Base-by-base conservation (phyloP, 2,888 invertebrate species). In the Sphaerophoria taeniata region DNA sequence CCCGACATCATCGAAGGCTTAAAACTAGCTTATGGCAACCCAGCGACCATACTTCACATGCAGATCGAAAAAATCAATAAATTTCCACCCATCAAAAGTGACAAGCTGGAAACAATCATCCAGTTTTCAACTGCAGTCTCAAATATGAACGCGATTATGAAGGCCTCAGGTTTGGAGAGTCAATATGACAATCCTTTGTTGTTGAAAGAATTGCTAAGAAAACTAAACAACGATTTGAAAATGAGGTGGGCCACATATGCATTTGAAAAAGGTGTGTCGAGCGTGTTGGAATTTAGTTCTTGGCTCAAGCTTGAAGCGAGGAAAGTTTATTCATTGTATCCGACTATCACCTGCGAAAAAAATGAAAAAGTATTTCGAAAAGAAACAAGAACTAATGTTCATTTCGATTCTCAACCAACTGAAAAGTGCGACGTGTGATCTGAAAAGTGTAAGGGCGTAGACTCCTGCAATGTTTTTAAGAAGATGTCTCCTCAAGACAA, bases 161-260 rank as follows among this genome's bases (percentile, higher is more conserved):
- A 67, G 36, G 65, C 65, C 36, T 51, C 65, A 14, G 34, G 34
- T 7, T 56, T 56, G 34, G 55, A 58, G 36, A 58, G 56, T n/a
- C 56, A 53, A 14, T 47, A 67, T 45, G 61, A 61, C 7, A 58
- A 45, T 47, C 70, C 70, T 11, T 34, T 58, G 14, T 47, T 70
- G n/a, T 12, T 70, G 11, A 70, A 58, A 14, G 70, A 70, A 45
- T 6, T 70, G 56, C 6, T 70, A 4, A 70, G 34, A 33, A 70
- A 70, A 56, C 47, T 70, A 12, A 56, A 45, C 12, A 58, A 56
- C 12, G 56, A 70, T 6, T 7, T 70, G 70, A 70, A 70, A 58
- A 70, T 70, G 45, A 70, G 34, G 16, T 70, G 56, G 70, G 56
- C 70, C 12, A 34, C 47, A 33, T 70, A 70, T 31, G 33, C 70